Evolutionary conservation across 2,797 vertebrate species (phyloP), one percentile per base, ranked within the genome.

Genomic region (Benthosema pterotum): DNA sequence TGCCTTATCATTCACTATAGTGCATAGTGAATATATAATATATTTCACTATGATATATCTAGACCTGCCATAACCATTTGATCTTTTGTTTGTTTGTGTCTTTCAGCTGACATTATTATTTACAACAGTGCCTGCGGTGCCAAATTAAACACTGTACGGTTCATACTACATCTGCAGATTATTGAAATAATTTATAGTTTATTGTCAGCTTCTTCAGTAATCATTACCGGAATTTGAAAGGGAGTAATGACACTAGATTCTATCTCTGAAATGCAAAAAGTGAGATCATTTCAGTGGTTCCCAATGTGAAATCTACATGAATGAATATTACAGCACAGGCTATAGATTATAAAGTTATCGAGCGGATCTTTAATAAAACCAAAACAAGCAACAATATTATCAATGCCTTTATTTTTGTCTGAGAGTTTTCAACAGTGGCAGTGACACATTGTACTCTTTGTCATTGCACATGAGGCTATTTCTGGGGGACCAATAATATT

Each of bases 401-500:
- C 52, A 17, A 14, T 52, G 19, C 13, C 19, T 52, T n/a, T 75
- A 53, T 52, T 12, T 70, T 46, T 63, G 54, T 57, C 28, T 46
- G 48, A 53, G 47, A 32, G 32, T 38, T 38, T 9, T 9, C n/a
- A 9, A 38, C 32, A 38, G n/a, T n/a, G n/a, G 32, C 8, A 38
- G 32, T 38, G 32, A 8, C 32, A 38, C 32, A 38, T 8, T 46
- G 45, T 46, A 46, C 45, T 46, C 14, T 45, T 12, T n/a, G 45
- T 46, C 45, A 46, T 13, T 13, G 1, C 45, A 46, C n/a, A n/a
- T n/a, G n/a, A 2, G 45, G 42, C 63, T 52, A n/a, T 49, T 42
- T 16, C 42, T n/a, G n/a, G 72, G 51, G 70, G 8, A 43, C 25
- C 45, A 12, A 22, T 60, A 63, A 64, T 52, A 68, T 65, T 53